Conservation (phyloP, 2,797 vertebrate species). For the Alosa sapidissima region DNA sequence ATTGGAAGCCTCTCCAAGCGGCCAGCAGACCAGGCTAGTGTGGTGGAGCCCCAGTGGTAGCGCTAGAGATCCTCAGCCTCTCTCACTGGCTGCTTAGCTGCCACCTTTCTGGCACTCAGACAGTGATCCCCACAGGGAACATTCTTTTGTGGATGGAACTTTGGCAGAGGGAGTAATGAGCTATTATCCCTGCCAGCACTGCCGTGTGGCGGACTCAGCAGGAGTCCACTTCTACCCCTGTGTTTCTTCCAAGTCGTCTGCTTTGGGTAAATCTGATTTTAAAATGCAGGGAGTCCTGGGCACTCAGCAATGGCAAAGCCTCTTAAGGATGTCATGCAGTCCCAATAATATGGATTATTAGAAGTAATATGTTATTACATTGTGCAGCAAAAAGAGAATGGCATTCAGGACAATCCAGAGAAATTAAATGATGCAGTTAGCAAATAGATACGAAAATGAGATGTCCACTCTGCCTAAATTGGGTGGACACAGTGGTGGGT, state of each 20-base stretch:
- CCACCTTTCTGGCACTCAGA: conserved; percentile 65
- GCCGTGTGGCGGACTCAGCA: conserved; percentile 64
- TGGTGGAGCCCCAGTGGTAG: conserved; percentile 42
- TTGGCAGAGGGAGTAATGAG: conserved; percentile 67
- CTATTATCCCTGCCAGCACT: conserved; percentile 70
- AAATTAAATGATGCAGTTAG: too few relatives aligned
- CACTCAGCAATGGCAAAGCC: conserved; percentile 20
- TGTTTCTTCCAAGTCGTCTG: conserved; percentile 49
- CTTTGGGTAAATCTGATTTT: conserved; percentile 62
- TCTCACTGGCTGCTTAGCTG: conserved; percentile 47
- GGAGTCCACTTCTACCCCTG: conserved; percentile 64
- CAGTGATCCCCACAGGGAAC: conserved; percentile 53
- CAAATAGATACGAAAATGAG: too few relatives aligned
- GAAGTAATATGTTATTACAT: not conserved
- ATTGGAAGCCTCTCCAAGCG: not conserved
- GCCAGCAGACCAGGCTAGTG: conserved; percentile 36
- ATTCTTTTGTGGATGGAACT: conserved; percentile 53
- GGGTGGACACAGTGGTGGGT: too few relatives aligned
- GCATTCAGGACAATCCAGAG: not conserved
- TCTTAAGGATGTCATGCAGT: not conserved
- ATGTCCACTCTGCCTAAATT: too few relatives aligned
- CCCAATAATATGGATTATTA: not conserved
- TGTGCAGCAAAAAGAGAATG: not conserved
- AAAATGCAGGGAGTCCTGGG: conserved; percentile 41
- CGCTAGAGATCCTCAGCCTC: conserved; percentile 30